Base-by-base conservation (phyloP, 2,888 invertebrate species). In the Ischnus inquisitorius region DNA sequence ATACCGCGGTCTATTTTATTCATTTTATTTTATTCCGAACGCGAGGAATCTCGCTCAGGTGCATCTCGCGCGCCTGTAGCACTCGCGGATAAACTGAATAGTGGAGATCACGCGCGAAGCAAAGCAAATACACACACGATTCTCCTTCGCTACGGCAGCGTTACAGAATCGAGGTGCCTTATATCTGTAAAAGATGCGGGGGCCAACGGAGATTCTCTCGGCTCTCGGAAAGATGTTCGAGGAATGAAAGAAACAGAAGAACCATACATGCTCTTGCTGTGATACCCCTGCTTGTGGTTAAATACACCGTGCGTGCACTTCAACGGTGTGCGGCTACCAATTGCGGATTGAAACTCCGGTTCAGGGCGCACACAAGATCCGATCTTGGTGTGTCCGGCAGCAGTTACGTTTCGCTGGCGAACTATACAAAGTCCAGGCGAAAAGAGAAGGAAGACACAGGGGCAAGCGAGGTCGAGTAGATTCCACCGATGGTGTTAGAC, bases 281-380 rank as follows among this genome's bases (percentile, higher is more conserved):
- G 57, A 60, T 54, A 43, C 39, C 74, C 68, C n/a, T 60, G 62
- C 62, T 77, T 3, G 71, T 51, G 60, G 51, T 48, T 67, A 2
- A 64, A 54, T 34, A 19, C 34, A n/a, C 69, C 64, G 65, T 78
- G 76, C 48, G 79, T 75, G 79, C 76, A 60, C 75, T 25, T 41
- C 60, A 10, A 41, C 60, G 25, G 68, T 51, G 71, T 64, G 65
- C 60, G 57, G 80, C 81, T 82, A 87, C 86, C 87, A 87, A 86
- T 87, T 86, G 85, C 80, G 85, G 85, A 87, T 85, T 85, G 83
- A 86, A 86, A 86, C 85, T 84, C 85, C 75, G 76, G 83, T 83
- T 85, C 83, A 71, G 82, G 43, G 62, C 68, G 67, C 64, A 39
- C 76, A 39, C 60, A 69, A 86, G 88, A 88, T 87, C 84, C 43